These are phyloP conservation scores for Eupithecia insigniata DNA, from an alignment of 2,888 invertebrate species.

Conservation along the genomic window DNA sequence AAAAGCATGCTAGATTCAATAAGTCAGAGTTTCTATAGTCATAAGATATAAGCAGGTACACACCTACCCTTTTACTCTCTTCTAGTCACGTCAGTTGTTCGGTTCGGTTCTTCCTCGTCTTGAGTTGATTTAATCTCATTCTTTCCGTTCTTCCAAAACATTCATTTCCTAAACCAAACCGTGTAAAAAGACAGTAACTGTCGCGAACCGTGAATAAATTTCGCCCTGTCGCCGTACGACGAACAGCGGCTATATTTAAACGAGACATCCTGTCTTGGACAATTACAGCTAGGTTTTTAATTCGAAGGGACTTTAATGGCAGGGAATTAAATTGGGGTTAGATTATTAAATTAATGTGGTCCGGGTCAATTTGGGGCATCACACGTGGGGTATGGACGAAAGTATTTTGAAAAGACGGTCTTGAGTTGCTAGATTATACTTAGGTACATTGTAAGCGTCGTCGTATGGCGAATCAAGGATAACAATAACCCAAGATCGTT, in stretches of 20 bases:
- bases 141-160: conserved; percentile 9
- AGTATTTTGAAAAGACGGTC: too few species aligned
- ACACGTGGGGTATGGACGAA: background rate
- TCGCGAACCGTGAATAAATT: conserved; percentile 45
- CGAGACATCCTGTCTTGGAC: conserved; percentile 56
- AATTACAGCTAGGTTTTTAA: conserved; percentile 43
- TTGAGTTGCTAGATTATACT: too few species aligned
- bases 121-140: background rate
- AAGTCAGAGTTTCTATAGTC: too few species aligned
- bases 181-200: conserved; percentile 23
- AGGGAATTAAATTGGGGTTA: conserved; percentile 23
- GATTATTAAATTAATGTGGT: conserved; percentile 25
- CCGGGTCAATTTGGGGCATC: conserved; percentile 8
- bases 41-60: too few species aligned
- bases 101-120: background rate
- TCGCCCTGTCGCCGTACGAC: conserved; percentile 46
- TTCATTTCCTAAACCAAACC: conserved; percentile 29
- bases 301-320: conserved; percentile 39
- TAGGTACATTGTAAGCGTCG: too few species aligned
- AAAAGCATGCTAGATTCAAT: too few species aligned
- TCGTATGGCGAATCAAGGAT: too few species aligned
- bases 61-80: background rate
- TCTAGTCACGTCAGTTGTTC: background rate
- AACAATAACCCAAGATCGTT: too few species aligned
- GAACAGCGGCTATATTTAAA: conserved; percentile 52